Base-by-base conservation (phyloP, 1,140 invertebrate genomes). In the Mycetomoellerius zeteki region DNA sequence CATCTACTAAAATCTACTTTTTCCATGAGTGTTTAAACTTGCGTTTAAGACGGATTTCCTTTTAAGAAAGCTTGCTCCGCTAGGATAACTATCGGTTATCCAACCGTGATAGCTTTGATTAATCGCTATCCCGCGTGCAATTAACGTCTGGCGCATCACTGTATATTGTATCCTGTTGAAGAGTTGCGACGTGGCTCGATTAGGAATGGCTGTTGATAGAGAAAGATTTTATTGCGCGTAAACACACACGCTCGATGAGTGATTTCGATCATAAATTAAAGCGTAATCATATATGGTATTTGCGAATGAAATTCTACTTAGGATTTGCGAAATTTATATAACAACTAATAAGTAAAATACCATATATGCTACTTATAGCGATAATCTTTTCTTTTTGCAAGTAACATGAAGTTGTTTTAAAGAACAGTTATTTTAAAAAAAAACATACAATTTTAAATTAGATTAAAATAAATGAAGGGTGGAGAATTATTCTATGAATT, bases 1-100 rank as follows among this genome's bases (percentile, higher is more conserved):
- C 82, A 21, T 85, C 50, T 78, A n/a, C n/a, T n/a, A n/a, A n/a
- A n/a, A n/a, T n/a, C n/a, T n/a, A 78, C 75, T 85, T 85, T 85
- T 85, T 85, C 21, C 21, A 85, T 6, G 58, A 16, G 4, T 43
- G 47, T 37, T 73, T 33, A 67, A 80, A 80, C 27, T 19, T 71
- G 54, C 54, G 30, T 84, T 85, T 47, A 37, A 56, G 21, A 52
- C 58, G 47, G 16, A 52, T 65, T 19, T 77, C 73, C 82, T 65
- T 78, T 78, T 64, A 54, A 19, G 82, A 85, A 50, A 64, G 21
- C 54, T 33, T 60, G 67, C 67, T 16, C 12, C 52, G 24, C 19
- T 16, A 14, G 52, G 67, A 30, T 82, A 84, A 84, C 37, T 62
- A 75, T 75, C 37, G 56, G 24, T 62, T 60, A 62, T 73, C 12